phyloP scores from a whole-genome alignment of 2,113 vertebrate genomes.

The Lipotes vexillifer region DNA sequence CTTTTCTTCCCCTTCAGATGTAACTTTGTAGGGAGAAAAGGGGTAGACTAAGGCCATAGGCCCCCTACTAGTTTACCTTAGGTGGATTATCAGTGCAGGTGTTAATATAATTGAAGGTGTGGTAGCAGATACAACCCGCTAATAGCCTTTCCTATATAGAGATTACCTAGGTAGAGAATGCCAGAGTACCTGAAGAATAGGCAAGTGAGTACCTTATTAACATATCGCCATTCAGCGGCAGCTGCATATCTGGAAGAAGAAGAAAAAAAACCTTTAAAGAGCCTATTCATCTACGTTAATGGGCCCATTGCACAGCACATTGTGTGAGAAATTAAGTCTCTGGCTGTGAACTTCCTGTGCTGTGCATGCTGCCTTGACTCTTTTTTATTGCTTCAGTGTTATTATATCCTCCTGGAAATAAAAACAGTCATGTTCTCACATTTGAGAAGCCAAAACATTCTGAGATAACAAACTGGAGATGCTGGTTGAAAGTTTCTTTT shows the following conservation, averaged over 20 bases:
- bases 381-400: conserved; percentile 87
- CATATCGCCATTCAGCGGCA: conserved; percentile 91
- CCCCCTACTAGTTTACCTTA: conserved; percentile 85
- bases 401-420: conserved; percentile 89
- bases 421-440: conserved; percentile 88
- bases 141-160: conserved; percentile 86
- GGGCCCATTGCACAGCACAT: conserved; percentile 91
- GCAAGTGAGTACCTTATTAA: conserved; percentile 92
- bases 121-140: conserved; percentile 83
- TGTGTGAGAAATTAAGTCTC: conserved; percentile 92
- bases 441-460: conserved; percentile 87
- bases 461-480: conserved; percentile 83
- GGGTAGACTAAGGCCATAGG: conserved; percentile 77
- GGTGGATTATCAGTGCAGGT: conserved; percentile 91
- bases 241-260: conserved; percentile 88
- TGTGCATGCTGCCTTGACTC: conserved; percentile 85
- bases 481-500: conserved; percentile 83
- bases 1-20: conserved; percentile 40
- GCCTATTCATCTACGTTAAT: conserved; percentile 95
- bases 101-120: conserved; percentile 96
- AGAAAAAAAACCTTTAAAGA: conserved; percentile 86
- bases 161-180: conserved; percentile 92
- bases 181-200: conserved; percentile 90
- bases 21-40: conserved; percentile 74
- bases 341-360: conserved; percentile 91